Conservation (phyloP, 2,888 invertebrate genomes). For the Leucania comma region DNA sequence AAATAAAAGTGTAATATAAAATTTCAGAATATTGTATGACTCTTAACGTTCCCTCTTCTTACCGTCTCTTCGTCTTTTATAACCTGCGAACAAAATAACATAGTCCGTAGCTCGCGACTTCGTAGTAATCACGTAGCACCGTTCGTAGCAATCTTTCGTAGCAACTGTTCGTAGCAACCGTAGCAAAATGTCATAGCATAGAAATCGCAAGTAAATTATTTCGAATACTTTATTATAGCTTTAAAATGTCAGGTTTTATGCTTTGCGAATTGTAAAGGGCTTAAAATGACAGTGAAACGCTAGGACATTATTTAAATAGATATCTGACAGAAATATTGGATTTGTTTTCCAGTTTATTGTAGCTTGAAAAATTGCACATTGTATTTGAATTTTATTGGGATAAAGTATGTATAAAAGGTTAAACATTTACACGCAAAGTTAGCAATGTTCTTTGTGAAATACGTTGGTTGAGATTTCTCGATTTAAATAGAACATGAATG, state of each 20-base stretch:
- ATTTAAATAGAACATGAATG: not conserved
- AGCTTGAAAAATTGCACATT: slow-evolving; percentile 20
- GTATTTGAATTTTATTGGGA: slow-evolving; percentile 1
- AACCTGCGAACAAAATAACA: slow-evolving; percentile 25
- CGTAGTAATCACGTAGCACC: slow-evolving; percentile 53
- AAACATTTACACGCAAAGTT: not conserved
- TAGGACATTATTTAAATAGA: slow-evolving; percentile 7
- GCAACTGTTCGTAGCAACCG: no score
- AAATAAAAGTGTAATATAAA: slow-evolving; percentile 28
- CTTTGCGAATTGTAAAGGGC: slow-evolving; percentile 15
- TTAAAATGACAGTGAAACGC: slow-evolving; percentile 19
- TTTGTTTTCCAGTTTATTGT: slow-evolving; percentile 10
- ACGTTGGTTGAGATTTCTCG: not conserved
- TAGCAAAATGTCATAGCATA: slow-evolving; percentile 33
- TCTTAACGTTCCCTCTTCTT: slow-evolving; percentile 21
- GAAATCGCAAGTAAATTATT: slow-evolving; percentile 24
- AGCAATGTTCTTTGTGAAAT: not conserved
- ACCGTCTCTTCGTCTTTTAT: slow-evolving; percentile 19
- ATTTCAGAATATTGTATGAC: slow-evolving; percentile 28
- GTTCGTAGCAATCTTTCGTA: not conserved
- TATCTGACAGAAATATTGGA: slow-evolving; percentile 9
- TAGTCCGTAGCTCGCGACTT: slow-evolving; percentile 37
- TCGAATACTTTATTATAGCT: slow-evolving; percentile 17
- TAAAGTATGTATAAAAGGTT: not conserved
- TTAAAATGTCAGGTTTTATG: slow-evolving; percentile 35